Percentiles rank a stretch among this genome's conserved stretches.
phyloP scores from a whole-genome alignment of 2,113 vertebrate genomes.

The Rhodinocichla rosea region DNA sequence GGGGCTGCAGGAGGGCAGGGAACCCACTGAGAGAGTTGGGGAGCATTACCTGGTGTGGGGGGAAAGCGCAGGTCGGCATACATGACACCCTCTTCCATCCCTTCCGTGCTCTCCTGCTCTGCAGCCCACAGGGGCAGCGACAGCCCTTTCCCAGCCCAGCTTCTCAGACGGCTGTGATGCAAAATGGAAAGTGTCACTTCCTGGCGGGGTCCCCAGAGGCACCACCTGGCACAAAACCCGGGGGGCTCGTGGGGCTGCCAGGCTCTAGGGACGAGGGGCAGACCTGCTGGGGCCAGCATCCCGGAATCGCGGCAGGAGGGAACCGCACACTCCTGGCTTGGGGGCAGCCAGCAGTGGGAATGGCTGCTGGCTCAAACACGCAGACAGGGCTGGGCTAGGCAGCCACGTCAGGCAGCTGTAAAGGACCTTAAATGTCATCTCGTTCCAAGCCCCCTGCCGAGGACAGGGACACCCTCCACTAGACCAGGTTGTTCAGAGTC shows the following conservation, averaged over 20 bases:
- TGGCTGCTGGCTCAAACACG: not conserved
- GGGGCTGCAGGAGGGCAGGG: not conserved
- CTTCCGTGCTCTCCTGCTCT: not conserved
- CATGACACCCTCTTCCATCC: not conserved
- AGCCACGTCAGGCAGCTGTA: not conserved
- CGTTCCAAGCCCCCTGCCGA: not conserved
- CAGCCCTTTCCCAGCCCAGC: not conserved
- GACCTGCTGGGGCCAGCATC: fast-evolving
- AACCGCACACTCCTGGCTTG: fast-evolving
- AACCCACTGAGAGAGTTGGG: fast-evolving
- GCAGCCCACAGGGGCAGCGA: fast-evolving
- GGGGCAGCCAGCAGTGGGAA: not conserved
- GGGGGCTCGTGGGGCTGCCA: fast-evolving
- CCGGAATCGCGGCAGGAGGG: fast-evolving
- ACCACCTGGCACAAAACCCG: not conserved
- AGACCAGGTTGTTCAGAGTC: not conserved
- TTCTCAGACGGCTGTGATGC: not conserved
- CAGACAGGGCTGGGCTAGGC: not conserved
- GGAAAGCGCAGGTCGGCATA: not conserved
- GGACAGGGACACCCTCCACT: not conserved
- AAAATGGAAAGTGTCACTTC: conserved; percentile 28
- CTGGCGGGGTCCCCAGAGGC: not conserved
- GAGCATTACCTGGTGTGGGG: not conserved
- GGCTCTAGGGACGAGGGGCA: fast-evolving
- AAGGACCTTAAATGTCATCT: not conserved